phyloP scores from a whole-genome alignment of 2,888 invertebrate species.

The Salticus scenicus region DNA sequence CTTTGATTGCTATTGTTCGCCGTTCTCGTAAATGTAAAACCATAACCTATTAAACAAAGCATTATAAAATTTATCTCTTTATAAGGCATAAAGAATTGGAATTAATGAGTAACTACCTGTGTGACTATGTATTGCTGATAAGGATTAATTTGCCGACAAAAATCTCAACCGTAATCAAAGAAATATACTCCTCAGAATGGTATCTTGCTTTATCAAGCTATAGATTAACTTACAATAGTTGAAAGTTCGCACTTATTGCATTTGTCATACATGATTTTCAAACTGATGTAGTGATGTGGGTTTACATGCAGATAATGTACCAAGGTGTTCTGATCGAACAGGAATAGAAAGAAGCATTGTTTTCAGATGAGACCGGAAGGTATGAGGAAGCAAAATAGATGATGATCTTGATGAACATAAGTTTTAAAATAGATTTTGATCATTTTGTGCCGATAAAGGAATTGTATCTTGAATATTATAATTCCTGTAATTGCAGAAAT shows the following conservation, averaged over 20 bases:
- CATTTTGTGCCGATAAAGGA: not conserved
- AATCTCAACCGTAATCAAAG: not conserved
- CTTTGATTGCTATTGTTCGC: not conserved
- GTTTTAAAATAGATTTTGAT: slow-evolving; percentile 1
- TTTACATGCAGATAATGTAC: not conserved
- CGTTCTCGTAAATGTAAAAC: not conserved
- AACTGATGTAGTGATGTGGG: not conserved
- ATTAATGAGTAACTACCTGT: not conserved
- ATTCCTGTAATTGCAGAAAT: too few relatives aligned
- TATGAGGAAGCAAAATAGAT: not conserved
- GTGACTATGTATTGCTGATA: slow-evolving; percentile 7
- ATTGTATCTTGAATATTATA: not conserved
- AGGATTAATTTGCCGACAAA: not conserved
- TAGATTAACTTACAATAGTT: not conserved
- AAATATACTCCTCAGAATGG: not conserved
- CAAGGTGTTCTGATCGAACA: not conserved
- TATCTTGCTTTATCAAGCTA: not conserved
- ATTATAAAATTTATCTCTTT: not conserved
- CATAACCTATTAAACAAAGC: not conserved
- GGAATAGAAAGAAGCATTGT: slow-evolving; percentile 6
- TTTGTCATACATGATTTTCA: slow-evolving; percentile 8
- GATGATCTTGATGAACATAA: not conserved
- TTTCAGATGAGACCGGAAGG: not conserved
- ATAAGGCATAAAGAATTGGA: not conserved
- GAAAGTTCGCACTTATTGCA: slow-evolving; percentile 11